Conservation (phyloP, 2,113 vertebrate species). For the Tenrec ecaudatus region DNA sequence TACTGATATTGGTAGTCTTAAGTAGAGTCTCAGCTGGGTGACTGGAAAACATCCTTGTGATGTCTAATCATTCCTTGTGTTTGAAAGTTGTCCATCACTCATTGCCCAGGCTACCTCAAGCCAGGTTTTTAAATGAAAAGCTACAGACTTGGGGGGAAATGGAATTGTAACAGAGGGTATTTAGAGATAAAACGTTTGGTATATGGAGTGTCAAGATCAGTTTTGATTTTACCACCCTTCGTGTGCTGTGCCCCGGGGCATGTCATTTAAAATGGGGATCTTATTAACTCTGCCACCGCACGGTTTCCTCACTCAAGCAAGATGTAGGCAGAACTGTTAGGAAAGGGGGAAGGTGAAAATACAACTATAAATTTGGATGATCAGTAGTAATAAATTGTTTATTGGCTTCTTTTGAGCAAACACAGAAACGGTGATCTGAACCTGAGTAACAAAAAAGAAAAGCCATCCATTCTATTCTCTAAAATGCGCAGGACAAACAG, state of each 20-base stretch:
- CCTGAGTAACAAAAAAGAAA: conserved; percentile 14
- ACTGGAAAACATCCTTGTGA: background rate
- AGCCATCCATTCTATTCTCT: conserved; percentile 43
- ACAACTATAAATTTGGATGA: background rate
- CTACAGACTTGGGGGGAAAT: background rate
- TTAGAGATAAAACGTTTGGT: background rate
- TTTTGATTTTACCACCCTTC: background rate
- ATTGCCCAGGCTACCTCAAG: background rate
- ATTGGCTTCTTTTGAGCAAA: background rate
- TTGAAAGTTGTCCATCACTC: background rate
- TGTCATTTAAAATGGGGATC: background rate
- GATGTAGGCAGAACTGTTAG: background rate
- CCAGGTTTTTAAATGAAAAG: conserved; percentile 5
- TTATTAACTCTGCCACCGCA: background rate
- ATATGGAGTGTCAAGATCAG: background rate
- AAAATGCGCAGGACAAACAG: conserved; percentile 70
- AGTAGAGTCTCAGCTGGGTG: background rate
- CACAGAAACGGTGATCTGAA: conserved; percentile 13
- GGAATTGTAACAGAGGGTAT: background rate
- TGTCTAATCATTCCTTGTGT: background rate
- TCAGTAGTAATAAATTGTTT: background rate
- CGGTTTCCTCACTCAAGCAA: background rate
- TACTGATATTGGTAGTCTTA: background rate
- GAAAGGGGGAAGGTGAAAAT: background rate
- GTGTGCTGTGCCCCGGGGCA: background rate